Base-by-base conservation (phyloP, 2,888 invertebrate species). In the Phasia obesa region DNA sequence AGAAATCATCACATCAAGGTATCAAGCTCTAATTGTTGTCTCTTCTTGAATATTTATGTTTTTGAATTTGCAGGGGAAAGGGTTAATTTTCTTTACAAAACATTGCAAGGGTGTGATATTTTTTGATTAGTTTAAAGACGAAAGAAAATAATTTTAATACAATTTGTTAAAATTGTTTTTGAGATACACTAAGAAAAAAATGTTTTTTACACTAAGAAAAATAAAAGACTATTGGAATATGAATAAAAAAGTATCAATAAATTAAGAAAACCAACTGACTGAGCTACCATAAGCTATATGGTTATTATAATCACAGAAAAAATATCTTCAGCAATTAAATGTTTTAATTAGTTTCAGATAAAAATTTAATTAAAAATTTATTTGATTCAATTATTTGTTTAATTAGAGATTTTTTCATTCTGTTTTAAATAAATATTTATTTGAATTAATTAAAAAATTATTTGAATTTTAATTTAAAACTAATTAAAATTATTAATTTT, bases 81-180 rank as follows among this genome's bases (percentile, higher is more conserved):
- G 85, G 84, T 84, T 85, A 85, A 84, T 79, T 83, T 57, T 59
- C n/a, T 55, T 21, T 25, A 6, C 35, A 65, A n/a, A 21, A 67
- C 82, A 84, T 73, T 81, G 76, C 74, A 84, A 75, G 85, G 86
- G 86, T 85, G 85, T 84, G 84, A 86, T 85, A 73, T 81, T 71
- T 47, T 76, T 78, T 87, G 86, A 86, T 87, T 87, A 86, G 86
- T 86, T 84, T 69, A 55, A 80, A 80, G 60, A 75, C 38, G 27
- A 51, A 21, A 42, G 15, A 17, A 51, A 64, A 55, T 19, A 35
- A 13, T n/a, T 42, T 49, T 6, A 49, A 57, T 15, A 7, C 49
- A 47, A 38, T 65, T 67, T 42, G 4, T 35, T 77, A 17, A 6
- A 62, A 17, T 51, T 38, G 21, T 49, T 7, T 47, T 15, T 23